These are phyloP conservation scores for Pollachius pollachius DNA, from an alignment of 2,113 vertebrate species.

Conservation along the genomic window DNA sequence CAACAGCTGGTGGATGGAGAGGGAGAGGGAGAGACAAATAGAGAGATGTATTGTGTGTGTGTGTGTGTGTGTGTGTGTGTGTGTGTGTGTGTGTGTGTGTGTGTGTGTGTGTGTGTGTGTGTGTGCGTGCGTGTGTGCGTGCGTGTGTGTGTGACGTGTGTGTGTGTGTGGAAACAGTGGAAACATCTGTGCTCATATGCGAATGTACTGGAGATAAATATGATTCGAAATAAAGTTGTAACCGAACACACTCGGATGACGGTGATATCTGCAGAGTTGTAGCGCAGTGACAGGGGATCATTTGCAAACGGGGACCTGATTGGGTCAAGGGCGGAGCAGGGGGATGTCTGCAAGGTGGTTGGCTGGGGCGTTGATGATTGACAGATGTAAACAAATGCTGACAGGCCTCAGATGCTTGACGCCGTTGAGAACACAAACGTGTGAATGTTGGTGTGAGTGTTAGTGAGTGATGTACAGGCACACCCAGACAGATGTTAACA, in stretches of 20 bases:
- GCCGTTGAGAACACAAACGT: conserved; percentile 3
- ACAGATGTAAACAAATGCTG: conserved; percentile 25
- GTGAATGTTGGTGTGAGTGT: too few species aligned
- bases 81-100: background rate
- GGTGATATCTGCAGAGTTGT: too few species aligned
- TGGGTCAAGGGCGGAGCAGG: conserved; percentile 50
- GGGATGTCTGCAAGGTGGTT: conserved; percentile 20
- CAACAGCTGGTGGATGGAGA: conserved; percentile 35
- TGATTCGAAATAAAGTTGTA: too few species aligned
- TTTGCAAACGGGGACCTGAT: background rate
- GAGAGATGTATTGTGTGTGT: too few species aligned
- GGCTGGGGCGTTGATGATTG: conserved; percentile 39
- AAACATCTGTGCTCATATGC: background rate
- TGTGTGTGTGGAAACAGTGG: background rate
- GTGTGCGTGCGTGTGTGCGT: conserved; percentile 4
- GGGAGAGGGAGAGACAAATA: background rate
- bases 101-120: too few species aligned
- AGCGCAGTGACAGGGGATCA: too few species aligned
- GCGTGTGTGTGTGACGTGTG: conserved; percentile 3
- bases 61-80: background rate
- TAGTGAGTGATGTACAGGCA: conserved; percentile 5
- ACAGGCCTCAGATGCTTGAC: conserved; percentile 29
- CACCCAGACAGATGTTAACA: conserved; percentile 1
- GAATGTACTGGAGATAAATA: too few species aligned
- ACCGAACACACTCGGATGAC: too few species aligned